phyloP scores from a whole-genome alignment of 2,797 vertebrate genomes.

The Enteromius anoplus region DNA sequence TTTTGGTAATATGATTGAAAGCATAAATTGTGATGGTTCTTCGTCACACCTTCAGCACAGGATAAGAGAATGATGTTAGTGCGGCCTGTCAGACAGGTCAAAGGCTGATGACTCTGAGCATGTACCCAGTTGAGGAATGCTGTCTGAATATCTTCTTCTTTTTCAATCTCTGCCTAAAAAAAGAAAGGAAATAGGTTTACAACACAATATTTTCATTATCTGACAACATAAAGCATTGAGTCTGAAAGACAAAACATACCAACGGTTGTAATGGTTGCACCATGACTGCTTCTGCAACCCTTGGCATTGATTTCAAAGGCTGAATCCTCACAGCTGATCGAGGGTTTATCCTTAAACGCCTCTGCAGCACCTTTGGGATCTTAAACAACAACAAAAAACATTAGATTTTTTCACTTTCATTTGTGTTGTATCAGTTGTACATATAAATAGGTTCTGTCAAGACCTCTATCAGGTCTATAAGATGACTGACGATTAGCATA shows the following conservation, averaged over 20 bases:
- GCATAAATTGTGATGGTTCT: not conserved
- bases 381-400: slow-evolving; percentile 59
- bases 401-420: not conserved
- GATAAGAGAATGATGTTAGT: slow-evolving; percentile 77
- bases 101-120: slow-evolving; percentile 77
- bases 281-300: slow-evolving; percentile 80
- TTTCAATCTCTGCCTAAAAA: slow-evolving; percentile 73
- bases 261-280: slow-evolving; percentile 81
- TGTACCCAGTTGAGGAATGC: slow-evolving; percentile 89
- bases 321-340: slow-evolving; percentile 88
- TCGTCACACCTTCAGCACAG: slow-evolving; percentile 77
- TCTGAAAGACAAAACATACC: slow-evolving; percentile 75
- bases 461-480: no score
- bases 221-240: not conserved
- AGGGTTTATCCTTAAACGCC: slow-evolving; percentile 77
- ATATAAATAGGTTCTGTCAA: not conserved
- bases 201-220: not conserved
- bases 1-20: slow-evolving; percentile 15
- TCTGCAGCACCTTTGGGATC: slow-evolving; percentile 83
- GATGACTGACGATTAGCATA: no score
- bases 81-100: slow-evolving; percentile 82
- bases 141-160: slow-evolving; percentile 80
- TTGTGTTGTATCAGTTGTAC: not conserved
- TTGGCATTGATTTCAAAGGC: slow-evolving; percentile 80
- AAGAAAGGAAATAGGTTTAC: slow-evolving; percentile 1